Evolutionary conservation across 2,888 invertebrate genomes (phyloP).

Genomic region (Tryphoninae sp.): DNA sequence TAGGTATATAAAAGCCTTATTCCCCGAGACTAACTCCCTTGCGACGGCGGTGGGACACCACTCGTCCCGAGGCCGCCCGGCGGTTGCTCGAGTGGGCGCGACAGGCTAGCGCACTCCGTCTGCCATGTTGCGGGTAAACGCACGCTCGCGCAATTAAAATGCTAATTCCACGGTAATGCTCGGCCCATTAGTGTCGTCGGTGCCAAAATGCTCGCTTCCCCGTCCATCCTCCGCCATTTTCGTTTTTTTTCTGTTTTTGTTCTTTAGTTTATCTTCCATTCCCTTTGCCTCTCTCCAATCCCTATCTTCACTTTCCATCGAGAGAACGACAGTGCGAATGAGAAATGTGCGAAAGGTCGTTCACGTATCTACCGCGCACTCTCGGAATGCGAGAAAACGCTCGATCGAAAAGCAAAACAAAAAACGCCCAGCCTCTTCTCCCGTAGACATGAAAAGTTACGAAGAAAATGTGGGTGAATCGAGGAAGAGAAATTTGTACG

Average conservation of each 20-base stretch:
- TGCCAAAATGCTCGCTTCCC: slow-evolving; percentile 56
- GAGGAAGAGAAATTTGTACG: not conserved
- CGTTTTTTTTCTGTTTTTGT: slow-evolving; percentile 23
- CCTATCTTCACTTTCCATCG: slow-evolving; percentile 2
- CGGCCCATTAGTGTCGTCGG: slow-evolving; percentile 59
- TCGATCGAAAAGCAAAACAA: not conserved
- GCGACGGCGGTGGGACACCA: slow-evolving; percentile 16
- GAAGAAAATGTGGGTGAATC: slow-evolving; percentile 20
- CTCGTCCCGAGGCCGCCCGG: slow-evolving; percentile 30
- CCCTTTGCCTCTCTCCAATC: slow-evolving; percentile 2
- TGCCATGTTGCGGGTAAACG: slow-evolving; percentile 53
- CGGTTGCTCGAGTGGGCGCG: slow-evolving; percentile 1
- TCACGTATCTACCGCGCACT: slow-evolving; percentile 10
- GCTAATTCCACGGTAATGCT: slow-evolving; percentile 70
- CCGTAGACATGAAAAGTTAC: not conserved
- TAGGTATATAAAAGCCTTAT: slow-evolving; percentile 51
- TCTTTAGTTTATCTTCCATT: slow-evolving; percentile 1
- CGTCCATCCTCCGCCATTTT: slow-evolving; percentile 19
- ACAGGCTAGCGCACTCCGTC: slow-evolving; percentile 19
- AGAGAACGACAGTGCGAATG: slow-evolving; percentile 36
- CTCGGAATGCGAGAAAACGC: not conserved
- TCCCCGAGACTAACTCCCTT: slow-evolving; percentile 25
- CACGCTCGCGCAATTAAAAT: slow-evolving; percentile 72
- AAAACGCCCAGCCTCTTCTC: not conserved
- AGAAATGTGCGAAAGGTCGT: slow-evolving; percentile 36